A percentile compares a stretch with the other conserved stretches of the same genome.
Evolutionary conservation across 2,113 vertebrate genomes (phyloP).

Genomic region (Dicrurus megarhynchus): DNA sequence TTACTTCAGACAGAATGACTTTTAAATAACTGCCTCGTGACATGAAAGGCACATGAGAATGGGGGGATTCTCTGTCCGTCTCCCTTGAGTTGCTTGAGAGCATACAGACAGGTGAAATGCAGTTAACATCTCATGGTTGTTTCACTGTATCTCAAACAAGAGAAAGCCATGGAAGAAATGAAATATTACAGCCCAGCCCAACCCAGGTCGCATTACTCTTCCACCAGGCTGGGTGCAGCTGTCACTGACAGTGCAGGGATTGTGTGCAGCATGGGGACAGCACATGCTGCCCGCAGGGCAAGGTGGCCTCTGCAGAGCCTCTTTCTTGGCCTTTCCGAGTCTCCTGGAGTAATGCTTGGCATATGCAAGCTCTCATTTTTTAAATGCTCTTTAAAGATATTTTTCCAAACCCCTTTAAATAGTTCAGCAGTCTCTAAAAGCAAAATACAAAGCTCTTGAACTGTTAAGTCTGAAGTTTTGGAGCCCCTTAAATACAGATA

Average conservation of each 20-base stretch:
- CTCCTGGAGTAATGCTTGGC: not conserved
- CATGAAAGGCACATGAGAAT: not conserved
- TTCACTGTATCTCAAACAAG: not conserved
- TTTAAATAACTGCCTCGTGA: not conserved
- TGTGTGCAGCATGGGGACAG: not conserved
- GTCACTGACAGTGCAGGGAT: not conserved
- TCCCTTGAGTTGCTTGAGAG: not conserved
- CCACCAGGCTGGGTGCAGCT: not conserved
- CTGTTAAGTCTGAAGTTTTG: not conserved
- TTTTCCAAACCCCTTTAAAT: not conserved
- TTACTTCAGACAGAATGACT: not conserved
- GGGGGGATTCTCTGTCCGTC: not conserved
- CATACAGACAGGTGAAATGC: not conserved
- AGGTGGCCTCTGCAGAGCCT: not conserved
- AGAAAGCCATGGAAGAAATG: not conserved
- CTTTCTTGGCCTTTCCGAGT: not conserved
- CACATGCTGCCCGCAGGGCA: no score
- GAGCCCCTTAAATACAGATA: not conserved
- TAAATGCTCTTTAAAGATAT: not conserved
- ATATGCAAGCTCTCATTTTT: not conserved
- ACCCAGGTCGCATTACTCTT: not conserved
- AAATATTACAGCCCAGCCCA: not conserved
- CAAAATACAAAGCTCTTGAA: not conserved
- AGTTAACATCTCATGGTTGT: not conserved
- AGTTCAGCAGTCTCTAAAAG: not conserved